Evolutionary conservation across 2,888 invertebrate species (phyloP), one percentile per base, ranked within the genome.

Genomic region (Chironomus riparius): DNA sequence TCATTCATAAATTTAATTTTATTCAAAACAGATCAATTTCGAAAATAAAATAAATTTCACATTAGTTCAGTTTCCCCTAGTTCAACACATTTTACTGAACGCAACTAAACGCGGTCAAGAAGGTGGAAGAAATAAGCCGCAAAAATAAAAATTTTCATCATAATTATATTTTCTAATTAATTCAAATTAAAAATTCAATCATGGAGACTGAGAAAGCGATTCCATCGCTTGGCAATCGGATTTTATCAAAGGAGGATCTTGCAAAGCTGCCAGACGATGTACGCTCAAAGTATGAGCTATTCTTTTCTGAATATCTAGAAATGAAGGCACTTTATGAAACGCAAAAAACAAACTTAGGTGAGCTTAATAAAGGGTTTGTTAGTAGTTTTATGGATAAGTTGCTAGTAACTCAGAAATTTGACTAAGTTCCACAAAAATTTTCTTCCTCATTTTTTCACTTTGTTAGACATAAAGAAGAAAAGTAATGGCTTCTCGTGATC

Each of bases 201-300:
- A 65, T 65, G 65, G 65, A 65, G 65, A 65, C 65, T 65, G 65
- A 65, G 24, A 65, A 65, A 12, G 65, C 22, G 24, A 13, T 65
- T 13, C 13, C 65, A 6, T 21, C 65, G 21, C 13, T 65, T 24
- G 65, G 65, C 24, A 78, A 80, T 24, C 82, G 84, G 38, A 80
- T 87, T 77, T 81, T 89, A 78, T 85, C 83, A 47, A 81, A 82
- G 13, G 86, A 87, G 76, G 89, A 90, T 82, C 85, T 88, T 81
- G 81, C 83, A 70, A 84, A 84, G 79, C 85, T 89, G 77, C 87
- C 88, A 76, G 82, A 83, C 77, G 85, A 83, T 79, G 83, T 88
- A 77, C 85, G 85, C 28, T 83, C 86, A 79, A 92, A 92, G 84
- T 85, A 72, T 38, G 72, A 72, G 62, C 7, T 50, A 61, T 72